Conservation (phyloP, 2,888 invertebrate genomes). For the Cremastinae sp. region DNA sequence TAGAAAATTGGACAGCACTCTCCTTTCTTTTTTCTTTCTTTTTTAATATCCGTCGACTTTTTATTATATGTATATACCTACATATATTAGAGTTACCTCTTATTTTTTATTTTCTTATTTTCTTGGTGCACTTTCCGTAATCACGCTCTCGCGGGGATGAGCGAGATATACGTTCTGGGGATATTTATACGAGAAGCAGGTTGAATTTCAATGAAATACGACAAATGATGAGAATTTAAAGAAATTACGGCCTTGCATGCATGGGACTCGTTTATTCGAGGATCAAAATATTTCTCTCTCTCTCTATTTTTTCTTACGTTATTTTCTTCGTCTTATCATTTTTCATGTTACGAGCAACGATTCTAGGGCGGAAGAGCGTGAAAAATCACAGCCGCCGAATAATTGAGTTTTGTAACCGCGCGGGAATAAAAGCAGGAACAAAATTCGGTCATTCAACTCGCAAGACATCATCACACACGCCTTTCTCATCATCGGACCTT, state of each 20-base stretch:
- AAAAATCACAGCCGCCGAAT: slow-evolving; percentile 10
- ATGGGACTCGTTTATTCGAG: not conserved
- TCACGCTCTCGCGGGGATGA: no score
- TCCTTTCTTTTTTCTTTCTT: slow-evolving; percentile 13
- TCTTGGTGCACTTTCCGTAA: no score
- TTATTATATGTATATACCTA: no score
- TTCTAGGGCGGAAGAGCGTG: slow-evolving; percentile 22
- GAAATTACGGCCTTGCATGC: not conserved
- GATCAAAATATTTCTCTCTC: slow-evolving; percentile 8
- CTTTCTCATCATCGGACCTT: no score
- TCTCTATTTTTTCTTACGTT: no score
- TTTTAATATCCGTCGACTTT: not conserved
- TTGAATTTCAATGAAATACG: no score
- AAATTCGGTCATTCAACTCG: slow-evolving; percentile 43
- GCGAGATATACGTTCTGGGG: no score
- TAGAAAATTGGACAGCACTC: slow-evolving; percentile 9
- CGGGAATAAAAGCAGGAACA: slow-evolving; percentile 17
- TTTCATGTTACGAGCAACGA: not conserved
- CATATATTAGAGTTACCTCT: no score
- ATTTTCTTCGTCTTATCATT: not conserved
- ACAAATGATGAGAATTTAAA: no score
- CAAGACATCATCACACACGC: not conserved
- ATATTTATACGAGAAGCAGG: not conserved
- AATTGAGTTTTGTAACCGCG: slow-evolving; percentile 22
- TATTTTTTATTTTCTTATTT: no score